Percentiles rank a stretch among this genome's conserved stretches.
phyloP scores from a whole-genome alignment of 2,797 vertebrate genomes.

The Micrastur ruficollis region DNA sequence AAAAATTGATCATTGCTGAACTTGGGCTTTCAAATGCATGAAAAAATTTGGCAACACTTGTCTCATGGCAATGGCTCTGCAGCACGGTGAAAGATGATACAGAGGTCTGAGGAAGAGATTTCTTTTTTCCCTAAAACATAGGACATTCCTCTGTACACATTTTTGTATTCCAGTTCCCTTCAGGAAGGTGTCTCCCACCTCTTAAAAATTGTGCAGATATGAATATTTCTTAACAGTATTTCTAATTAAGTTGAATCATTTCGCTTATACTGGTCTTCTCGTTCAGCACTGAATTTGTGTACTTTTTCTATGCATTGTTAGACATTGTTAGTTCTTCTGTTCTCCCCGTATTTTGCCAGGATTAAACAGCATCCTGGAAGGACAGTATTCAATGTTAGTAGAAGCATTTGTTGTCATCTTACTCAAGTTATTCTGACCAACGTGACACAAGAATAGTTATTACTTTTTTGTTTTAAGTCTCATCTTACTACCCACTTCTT shows the following conservation, averaged over 20 bases:
- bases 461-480: not conserved
- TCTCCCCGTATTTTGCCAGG: not conserved
- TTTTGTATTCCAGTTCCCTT: not conserved
- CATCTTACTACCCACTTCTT: not conserved
- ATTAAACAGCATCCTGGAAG: not conserved
- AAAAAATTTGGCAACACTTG: not conserved
- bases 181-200: not conserved
- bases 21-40: not conserved
- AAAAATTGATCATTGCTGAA: not conserved
- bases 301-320: not conserved
- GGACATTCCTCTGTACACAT: accelerated
- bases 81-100: not conserved
- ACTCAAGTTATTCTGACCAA: not conserved
- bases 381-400: not conserved
- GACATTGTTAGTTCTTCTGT: not conserved
- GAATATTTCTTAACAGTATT: not conserved
- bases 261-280: not conserved
- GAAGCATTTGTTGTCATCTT: not conserved
- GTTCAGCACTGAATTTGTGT: not conserved
- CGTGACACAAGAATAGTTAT: not conserved
- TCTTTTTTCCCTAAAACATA: not conserved
- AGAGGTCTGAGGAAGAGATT: not conserved
- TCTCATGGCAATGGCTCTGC: not conserved
- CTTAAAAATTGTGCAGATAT: not conserved
- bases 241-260: not conserved